Conservation (phyloP, 2,113 vertebrate genomes). For the Otolemur garnettii region DNA sequence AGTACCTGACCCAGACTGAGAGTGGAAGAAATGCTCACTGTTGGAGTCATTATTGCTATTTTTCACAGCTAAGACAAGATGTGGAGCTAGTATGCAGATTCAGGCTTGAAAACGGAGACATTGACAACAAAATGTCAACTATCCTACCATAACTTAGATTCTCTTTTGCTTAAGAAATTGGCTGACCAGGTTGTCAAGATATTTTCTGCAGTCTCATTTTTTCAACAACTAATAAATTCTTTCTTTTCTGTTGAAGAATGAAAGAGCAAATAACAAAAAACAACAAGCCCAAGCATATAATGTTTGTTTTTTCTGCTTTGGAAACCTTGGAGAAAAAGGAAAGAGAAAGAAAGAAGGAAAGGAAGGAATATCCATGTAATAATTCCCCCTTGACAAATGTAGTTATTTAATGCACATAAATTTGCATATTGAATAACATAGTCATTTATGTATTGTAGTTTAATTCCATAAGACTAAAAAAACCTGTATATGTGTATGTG, state of each 20-base stretch:
- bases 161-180: not conserved
- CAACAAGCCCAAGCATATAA: not conserved
- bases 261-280: not conserved
- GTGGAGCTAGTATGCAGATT: not conserved
- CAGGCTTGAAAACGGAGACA: not conserved
- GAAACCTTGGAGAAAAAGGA: not conserved
- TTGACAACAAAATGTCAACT: not conserved
- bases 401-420: slow-evolving; percentile 26
- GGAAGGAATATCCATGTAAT: not conserved
- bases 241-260: slow-evolving; percentile 32
- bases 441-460: not conserved
- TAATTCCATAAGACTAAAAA: not conserved
- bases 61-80: not conserved
- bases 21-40: not conserved
- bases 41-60: not conserved
- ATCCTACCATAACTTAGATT: not conserved
- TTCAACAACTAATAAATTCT: not conserved
- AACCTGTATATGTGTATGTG: not conserved
- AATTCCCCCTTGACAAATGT: slow-evolving; percentile 39
- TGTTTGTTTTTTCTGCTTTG: not conserved
- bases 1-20: not conserved
- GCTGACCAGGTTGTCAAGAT: not conserved
- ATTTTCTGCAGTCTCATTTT: not conserved
- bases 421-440: slow-evolving; percentile 55
- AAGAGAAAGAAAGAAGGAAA: accelerated